Conservation (phyloP, 30 jellyfish, hydroid and myxozoan genomes). For the Chironex yamaguchii region DNA sequence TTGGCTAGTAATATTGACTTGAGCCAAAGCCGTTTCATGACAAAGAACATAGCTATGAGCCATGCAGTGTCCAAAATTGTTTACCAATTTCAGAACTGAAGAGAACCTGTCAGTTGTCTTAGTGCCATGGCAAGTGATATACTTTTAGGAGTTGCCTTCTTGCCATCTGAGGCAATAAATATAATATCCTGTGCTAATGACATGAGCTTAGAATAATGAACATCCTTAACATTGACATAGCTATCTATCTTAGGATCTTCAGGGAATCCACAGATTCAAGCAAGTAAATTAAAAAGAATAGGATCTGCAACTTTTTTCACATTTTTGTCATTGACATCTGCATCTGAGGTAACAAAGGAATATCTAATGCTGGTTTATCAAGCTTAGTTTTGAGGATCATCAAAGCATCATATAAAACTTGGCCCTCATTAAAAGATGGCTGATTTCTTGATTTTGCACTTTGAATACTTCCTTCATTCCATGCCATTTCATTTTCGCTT, state of each 20-base stretch:
- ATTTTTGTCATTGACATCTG: no score
- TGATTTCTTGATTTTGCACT: neutral
- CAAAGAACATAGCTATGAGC: slow-evolving; percentile 15
- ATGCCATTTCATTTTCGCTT: neutral
- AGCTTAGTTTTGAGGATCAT: no score
- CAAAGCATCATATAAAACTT: no score
- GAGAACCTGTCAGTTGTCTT: slow-evolving; percentile 59
- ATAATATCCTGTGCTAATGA: slow-evolving; percentile 57
- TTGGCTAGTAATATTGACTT: slow-evolving; percentile 6
- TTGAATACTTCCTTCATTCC: slow-evolving; percentile 17
- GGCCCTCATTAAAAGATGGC: no score
- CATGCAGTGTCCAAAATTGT: slow-evolving; percentile 40
- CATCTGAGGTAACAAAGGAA: no score
- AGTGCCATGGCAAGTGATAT: slow-evolving; percentile 57
- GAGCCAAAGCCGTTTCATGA: slow-evolving; percentile 65
- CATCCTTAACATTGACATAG: neutral
- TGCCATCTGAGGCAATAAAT: slow-evolving; percentile 34
- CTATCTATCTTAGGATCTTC: no score
- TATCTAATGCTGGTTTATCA: no score
- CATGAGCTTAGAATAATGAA: neutral
- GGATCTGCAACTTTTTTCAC: no score
- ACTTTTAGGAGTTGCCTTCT: slow-evolving; percentile 49
- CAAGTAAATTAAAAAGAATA: no score
- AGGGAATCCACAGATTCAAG: no score
- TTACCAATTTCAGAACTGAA: slow-evolving; percentile 8